Evolutionary conservation across 2,888 invertebrate species (phyloP), one percentile per base, ranked within the genome.

Genomic region (Drosophila austrosaltans): DNA sequence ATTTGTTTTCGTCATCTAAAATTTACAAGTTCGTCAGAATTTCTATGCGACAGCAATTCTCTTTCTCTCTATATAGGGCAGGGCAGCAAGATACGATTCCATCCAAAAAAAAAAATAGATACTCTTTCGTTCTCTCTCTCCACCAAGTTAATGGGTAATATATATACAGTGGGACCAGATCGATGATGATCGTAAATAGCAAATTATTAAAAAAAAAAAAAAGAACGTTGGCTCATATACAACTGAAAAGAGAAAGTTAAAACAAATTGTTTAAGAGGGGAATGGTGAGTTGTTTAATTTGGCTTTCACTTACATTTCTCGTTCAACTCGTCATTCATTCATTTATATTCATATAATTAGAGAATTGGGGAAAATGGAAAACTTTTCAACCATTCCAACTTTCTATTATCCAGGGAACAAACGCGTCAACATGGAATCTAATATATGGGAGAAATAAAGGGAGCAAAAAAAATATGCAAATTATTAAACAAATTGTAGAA

Each of bases 11-110:
- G 72, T 76, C 66, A 48, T 25, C 48, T 48, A 48, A 48, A 69
- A 85, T 81, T 83, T 48, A 87, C 82, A 85, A 85, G 72, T 77
- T 72, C 57, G 70, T 74, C 66, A 54, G 54, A 79, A 72, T 89
- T 87, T 73, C 5, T 79, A 72, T 79, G 64, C 71, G 76, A 89
- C 89, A 89, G 86, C 81, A 82, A 76, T 74, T 80, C 78, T 66
- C 65, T 83, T 16, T 16, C 16, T 16, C 16, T 16, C 16, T 16
- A 16, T 16, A 16, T 16, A 16, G 16, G 16, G 16, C 16, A 70
- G 72, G 67, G 48, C 77, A 84, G 87, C 61, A 39, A 58, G 68
- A 58, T 56, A 40, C 36, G 8, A 36, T 36, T 36, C 36, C 36
- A 36, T 36, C 10, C 8, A 36, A 36, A 36, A 36, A 36, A 32